Percentiles rank a stretch among this genome's conserved stretches.
These are phyloP conservation scores for Botia kubotai DNA, from an alignment of 2,797 vertebrate species.

Conservation along the genomic window DNA sequence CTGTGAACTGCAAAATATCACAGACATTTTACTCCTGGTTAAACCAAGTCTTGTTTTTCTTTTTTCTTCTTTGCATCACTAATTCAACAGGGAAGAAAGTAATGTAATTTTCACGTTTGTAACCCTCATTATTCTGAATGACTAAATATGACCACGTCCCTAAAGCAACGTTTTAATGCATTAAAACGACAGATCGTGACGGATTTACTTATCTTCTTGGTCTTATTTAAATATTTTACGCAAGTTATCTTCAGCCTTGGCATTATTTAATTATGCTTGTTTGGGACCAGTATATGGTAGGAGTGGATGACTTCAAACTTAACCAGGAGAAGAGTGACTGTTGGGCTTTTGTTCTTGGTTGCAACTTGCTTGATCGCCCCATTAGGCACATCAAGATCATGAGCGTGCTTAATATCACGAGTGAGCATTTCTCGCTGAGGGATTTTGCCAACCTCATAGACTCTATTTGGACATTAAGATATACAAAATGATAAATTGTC, in stretches of 20 bases:
- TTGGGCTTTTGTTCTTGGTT: slow-evolving; percentile 91
- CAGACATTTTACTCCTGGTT: neutral
- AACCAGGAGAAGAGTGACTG: slow-evolving; percentile 81
- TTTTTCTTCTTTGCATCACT: slow-evolving; percentile 64
- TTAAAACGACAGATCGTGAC: slow-evolving; percentile 81
- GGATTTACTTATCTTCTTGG: slow-evolving; percentile 76
- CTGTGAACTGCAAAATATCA: neutral
- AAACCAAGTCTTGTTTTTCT: neutral
- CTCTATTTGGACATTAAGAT: slow-evolving; percentile 8
- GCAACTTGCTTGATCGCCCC: slow-evolving; percentile 96
- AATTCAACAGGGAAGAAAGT: slow-evolving; percentile 80
- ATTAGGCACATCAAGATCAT: slow-evolving; percentile 95
- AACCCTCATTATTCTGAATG: slow-evolving; percentile 79
- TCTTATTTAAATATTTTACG: slow-evolving; percentile 82
- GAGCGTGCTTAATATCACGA: slow-evolving; percentile 84
- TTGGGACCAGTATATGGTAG: slow-evolving; percentile 63
- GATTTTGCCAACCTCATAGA: neutral
- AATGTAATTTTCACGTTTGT: slow-evolving; percentile 85
- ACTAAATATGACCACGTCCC: slow-evolving; percentile 82
- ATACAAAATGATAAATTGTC: neutral
- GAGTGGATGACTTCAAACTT: slow-evolving; percentile 78
- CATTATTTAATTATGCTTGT: slow-evolving; percentile 86
- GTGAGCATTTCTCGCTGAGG: slow-evolving; percentile 62
- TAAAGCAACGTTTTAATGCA: slow-evolving; percentile 79
- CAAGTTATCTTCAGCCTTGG: slow-evolving; percentile 93